Evolutionary conservation across 2,113 vertebrate species (phyloP).

Genomic region (Acrocephalus arundinaceus): DNA sequence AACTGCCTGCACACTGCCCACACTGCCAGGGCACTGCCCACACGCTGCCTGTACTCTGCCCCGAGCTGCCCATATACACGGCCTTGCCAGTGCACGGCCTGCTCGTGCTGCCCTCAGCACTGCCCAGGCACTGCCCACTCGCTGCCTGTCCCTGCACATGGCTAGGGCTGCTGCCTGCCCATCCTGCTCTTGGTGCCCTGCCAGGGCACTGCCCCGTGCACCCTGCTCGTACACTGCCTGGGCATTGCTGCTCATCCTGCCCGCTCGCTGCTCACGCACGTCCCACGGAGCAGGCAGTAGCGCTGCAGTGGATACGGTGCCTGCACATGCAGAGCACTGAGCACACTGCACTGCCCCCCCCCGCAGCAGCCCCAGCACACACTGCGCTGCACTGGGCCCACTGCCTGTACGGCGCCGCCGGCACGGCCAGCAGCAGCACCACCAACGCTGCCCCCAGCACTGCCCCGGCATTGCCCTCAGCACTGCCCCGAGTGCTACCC

Average conservation of each 20-base stretch:
- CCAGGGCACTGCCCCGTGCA: background rate
- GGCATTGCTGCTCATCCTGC: background rate
- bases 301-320: background rate
- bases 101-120: background rate
- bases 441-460: background rate
- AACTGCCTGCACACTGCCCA: background rate
- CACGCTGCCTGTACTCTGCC: background rate
- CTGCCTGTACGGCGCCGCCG: background rate
- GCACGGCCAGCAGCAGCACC: background rate
- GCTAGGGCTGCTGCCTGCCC: background rate
- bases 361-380: background rate
- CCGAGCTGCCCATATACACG: background rate
- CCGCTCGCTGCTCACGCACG: background rate
- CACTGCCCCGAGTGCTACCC: background rate
- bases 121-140: background rate
- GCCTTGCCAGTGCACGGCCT: background rate
- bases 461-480: background rate
- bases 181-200: background rate
- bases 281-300: background rate
- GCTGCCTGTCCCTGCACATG: background rate
- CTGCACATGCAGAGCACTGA: background rate
- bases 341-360: background rate
- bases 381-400: accelerated
- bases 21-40: background rate
- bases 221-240: background rate